phyloP scores from a whole-genome alignment of 2,797 vertebrate genomes.

The Pipistrellus pipistrellus region DNA sequence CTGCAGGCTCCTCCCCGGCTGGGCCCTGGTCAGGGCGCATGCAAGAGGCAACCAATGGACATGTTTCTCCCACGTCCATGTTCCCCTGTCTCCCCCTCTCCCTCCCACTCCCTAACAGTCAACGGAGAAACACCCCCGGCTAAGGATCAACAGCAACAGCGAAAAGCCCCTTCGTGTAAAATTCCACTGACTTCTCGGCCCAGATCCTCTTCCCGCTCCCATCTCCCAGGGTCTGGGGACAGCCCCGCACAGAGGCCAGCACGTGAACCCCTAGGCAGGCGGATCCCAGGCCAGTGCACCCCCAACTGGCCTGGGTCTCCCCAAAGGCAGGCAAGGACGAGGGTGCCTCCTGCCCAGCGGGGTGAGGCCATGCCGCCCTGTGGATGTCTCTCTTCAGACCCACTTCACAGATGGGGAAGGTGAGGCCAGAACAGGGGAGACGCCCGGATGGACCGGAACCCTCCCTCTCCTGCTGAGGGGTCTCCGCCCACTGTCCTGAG shows the following conservation, averaged over 20 bases:
- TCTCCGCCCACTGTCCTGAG: too few species aligned
- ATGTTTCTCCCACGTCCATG: too few species aligned
- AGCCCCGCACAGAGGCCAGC: accelerated
- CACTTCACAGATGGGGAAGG: background rate
- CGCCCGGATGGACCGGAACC: accelerated
- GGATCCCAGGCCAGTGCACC: background rate
- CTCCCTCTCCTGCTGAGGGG: background rate
- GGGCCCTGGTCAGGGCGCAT: too few species aligned
- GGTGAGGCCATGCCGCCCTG: accelerated
- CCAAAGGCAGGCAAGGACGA: accelerated
- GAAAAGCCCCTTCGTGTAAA: background rate
- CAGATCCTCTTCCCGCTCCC: background rate
- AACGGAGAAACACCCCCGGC: too few species aligned
- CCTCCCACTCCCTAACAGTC: too few species aligned
- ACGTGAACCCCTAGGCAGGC: accelerated
- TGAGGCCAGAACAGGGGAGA: background rate
- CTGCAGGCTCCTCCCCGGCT: too few species aligned
- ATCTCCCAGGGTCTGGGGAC: accelerated
- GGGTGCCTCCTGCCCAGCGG: accelerated
- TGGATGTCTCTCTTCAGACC: background rate
- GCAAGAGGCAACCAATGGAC: too few species aligned
- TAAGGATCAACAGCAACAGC: too few species aligned
- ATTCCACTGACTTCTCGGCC: background rate
- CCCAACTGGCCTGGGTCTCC: accelerated
- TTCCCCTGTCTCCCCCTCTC: too few species aligned